Evolutionary conservation across 1,140 invertebrate species (phyloP), one percentile per base, ranked within the genome.

Genomic region (Brachionus rotundiformis): DNA sequence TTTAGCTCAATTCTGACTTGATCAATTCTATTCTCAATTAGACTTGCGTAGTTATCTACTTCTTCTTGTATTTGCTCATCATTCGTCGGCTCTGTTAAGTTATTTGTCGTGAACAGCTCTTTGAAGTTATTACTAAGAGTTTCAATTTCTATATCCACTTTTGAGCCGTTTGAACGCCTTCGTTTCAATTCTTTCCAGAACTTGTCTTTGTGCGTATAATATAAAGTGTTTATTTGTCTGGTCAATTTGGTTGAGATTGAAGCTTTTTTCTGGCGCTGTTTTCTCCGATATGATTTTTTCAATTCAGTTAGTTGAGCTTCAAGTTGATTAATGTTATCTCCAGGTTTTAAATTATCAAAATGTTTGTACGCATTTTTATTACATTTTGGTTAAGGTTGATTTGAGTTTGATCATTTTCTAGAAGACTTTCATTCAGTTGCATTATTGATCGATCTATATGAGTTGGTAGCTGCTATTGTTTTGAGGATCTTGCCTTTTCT

Each of bases 151-250:
- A 41, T 25, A 23, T 73, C 27, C 25, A 73, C 68, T 7, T 44
- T 41, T 23, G 36, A 19, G 27, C 39, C 36, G 8, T 41, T 16
- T 44, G 36, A 41, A 2, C 68, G 36, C 16, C 19, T 41, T 73
- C 68, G n/a, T 73, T 39, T 73, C 36, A 73, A 41, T 41, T 73
- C 68, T 73, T 73, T 25, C 33, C 68, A 73, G 27, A 73, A 73
- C 39, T 41, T 73, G 16, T 73, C 36, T 73, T 39, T 68, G 36
- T 41, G 36, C 16, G 33, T 73, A 19, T 73, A 19, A 27, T 41
- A 44, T 19, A 73, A 27, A 41, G 19, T 73, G 25, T 73, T 31
- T 29, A 73, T 73, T 41, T 27, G 33, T 68, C 63, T 68, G n/a
- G 44, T 49, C 44, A 11, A 49, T 49, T 49, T 49, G 44, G 44